phyloP scores from a whole-genome alignment of 2,797 vertebrate genomes.

The Eurystomus glaucurus region DNA sequence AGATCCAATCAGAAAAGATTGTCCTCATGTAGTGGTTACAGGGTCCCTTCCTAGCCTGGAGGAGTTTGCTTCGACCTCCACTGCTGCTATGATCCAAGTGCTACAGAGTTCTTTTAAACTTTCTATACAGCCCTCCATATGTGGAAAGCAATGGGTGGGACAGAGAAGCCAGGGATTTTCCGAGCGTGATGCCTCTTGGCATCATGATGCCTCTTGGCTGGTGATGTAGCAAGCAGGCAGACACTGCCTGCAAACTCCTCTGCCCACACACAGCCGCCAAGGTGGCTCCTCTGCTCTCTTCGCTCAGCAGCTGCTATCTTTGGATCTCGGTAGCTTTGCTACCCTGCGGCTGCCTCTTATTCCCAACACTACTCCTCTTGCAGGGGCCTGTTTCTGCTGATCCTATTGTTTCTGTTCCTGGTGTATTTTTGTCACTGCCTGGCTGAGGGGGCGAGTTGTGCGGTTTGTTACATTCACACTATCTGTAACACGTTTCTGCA shows the following conservation, averaged over 20 bases:
- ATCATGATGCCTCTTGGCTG: background rate
- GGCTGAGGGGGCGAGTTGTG: background rate
- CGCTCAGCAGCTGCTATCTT: fast-evolving
- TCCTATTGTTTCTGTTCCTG: background rate
- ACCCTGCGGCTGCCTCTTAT: background rate
- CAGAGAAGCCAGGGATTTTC: background rate
- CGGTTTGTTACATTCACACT: background rate
- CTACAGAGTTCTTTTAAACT: fast-evolving
- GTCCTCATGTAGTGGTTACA: fast-evolving
- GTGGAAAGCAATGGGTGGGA: background rate
- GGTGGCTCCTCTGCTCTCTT: background rate
- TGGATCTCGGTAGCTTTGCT: background rate
- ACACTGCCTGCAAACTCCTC: background rate
- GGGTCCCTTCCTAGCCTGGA: background rate
- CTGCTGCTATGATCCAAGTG: background rate
- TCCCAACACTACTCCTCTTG: background rate
- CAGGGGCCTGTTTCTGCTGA: background rate
- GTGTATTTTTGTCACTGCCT: background rate
- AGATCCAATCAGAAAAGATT: background rate
- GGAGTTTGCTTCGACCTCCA: background rate
- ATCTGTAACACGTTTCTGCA: fast-evolving
- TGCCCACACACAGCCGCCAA: fast-evolving
- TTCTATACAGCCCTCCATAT: fast-evolving
- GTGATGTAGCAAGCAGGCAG: background rate
- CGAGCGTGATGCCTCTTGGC: background rate